phyloP scores from a whole-genome alignment of 92 coral and sea anemone genomes.

The Scolanthus callimorphus region DNA sequence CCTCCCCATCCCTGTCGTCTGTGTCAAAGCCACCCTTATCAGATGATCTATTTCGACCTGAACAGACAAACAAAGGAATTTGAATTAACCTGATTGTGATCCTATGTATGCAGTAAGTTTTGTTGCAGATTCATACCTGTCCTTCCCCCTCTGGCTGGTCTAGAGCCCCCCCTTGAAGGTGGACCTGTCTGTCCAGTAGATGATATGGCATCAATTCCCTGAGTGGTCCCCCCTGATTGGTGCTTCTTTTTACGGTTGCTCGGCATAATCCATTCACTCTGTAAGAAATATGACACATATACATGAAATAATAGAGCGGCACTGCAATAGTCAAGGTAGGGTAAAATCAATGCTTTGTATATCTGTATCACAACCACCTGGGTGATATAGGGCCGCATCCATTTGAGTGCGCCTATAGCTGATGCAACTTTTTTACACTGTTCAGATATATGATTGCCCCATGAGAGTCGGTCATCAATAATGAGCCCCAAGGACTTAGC shows the following conservation, averaged over 20 bases:
- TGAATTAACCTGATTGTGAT: neutral
- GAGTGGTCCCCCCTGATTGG: constrained; percentile 52
- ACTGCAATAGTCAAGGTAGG: no score
- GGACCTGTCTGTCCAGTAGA: constrained; percentile 49
- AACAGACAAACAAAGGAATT: neutral
- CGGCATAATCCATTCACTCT: constrained; percentile 95
- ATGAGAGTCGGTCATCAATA: no score
- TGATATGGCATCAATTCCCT: constrained; percentile 64
- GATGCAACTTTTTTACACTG: no score
- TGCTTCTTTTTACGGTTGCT: constrained; percentile 91
- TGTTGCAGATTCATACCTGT: constrained; percentile 8
- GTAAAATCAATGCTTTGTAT: no score
- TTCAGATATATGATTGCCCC: no score
- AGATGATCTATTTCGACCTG: constrained; percentile 68
- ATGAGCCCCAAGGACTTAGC: no score
- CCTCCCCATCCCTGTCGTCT: constrained; percentile 50
- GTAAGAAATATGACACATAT: no score
- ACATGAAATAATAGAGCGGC: no score
- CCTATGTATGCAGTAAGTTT: neutral
- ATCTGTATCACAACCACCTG: no score
- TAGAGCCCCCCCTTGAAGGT: constrained; percentile 10
- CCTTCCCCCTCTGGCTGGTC: constrained; percentile 46
- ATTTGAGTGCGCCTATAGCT: no score
- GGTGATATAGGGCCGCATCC: no score
- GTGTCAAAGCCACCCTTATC: constrained; percentile 49